Percentiles rank a stretch among this genome's conserved stretches.
These are phyloP conservation scores for Halcyon smyrnensis DNA, from an alignment of 2,797 vertebrate species.

Conservation along the genomic window DNA sequence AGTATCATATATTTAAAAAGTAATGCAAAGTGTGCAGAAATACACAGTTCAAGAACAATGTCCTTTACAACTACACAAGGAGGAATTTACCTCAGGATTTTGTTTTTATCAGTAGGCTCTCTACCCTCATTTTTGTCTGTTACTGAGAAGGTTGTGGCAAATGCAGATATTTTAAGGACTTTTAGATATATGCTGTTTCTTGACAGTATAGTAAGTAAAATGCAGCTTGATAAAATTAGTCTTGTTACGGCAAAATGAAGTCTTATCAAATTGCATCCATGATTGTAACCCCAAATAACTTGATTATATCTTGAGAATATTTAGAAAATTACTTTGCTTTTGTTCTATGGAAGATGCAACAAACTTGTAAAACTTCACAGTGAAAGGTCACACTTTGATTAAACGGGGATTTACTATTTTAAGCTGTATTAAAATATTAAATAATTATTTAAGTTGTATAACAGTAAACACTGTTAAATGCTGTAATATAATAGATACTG, in stretches of 20 bases:
- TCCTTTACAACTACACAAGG: not conserved
- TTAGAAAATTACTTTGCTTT: not conserved
- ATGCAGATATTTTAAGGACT: not conserved
- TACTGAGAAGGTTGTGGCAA: not conserved
- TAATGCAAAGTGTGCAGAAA: not conserved
- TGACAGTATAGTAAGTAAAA: not conserved
- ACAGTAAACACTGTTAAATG: not conserved
- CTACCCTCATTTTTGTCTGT: not conserved
- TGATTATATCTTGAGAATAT: not conserved
- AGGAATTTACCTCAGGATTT: not conserved
- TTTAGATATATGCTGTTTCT: not conserved
- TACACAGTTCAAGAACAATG: not conserved
- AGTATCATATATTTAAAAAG: not conserved
- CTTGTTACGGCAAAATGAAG: not conserved
- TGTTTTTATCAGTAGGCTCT: not conserved
- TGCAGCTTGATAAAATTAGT: not conserved
- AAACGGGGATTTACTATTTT: not conserved
- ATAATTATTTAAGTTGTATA: not conserved
- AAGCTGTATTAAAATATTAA: not conserved
- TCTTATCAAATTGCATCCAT: not conserved
- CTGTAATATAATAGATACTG: not conserved
- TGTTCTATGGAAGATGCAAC: not conserved
- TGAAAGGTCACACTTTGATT: not conserved
- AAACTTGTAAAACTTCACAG: not conserved
- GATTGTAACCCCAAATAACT: not conserved